Conservation (phyloP, 2,888 invertebrate genomes). For the Sicus ferrugineus region DNA sequence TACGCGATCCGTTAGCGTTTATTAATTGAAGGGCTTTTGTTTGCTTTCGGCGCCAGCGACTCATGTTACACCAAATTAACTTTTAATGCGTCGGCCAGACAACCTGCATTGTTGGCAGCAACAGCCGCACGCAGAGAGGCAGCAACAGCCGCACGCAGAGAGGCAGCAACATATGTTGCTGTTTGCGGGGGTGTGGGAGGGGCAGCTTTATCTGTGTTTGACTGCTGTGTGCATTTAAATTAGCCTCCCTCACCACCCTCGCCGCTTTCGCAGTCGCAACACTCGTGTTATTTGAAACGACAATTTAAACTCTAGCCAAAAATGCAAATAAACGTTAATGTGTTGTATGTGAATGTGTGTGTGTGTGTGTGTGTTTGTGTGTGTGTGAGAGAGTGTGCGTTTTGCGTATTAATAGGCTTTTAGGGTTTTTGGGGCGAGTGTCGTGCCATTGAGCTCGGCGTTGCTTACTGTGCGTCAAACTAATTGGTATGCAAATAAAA, state of each 20-base stretch:
- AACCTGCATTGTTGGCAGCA: background rate
- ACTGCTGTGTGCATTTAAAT: background rate
- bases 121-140: background rate
- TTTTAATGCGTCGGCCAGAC: conserved; percentile 41
- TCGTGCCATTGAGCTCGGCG: too few relatives aligned
- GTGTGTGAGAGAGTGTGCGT: too few relatives aligned
- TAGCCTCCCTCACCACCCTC: background rate
- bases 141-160: background rate
- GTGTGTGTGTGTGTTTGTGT: too few relatives aligned
- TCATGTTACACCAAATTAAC: conserved; percentile 42
- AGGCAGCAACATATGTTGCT: background rate
- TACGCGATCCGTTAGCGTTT: too few relatives aligned
- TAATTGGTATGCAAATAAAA: too few relatives aligned
- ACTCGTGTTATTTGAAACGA: background rate
- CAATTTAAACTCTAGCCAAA: background rate
- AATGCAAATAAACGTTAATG: background rate
- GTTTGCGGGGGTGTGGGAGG: background rate
- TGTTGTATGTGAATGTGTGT: too few relatives aligned
- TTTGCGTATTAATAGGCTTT: too few relatives aligned
- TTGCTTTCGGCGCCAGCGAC: conserved; percentile 30
- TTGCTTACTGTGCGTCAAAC: too few relatives aligned
- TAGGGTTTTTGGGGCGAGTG: too few relatives aligned
- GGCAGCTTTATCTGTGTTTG: background rate
- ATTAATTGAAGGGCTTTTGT: conserved; percentile 26
- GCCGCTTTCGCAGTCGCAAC: background rate